Base-by-base conservation (phyloP, 2,797 vertebrate species). In the Rhinella marina region DNA sequence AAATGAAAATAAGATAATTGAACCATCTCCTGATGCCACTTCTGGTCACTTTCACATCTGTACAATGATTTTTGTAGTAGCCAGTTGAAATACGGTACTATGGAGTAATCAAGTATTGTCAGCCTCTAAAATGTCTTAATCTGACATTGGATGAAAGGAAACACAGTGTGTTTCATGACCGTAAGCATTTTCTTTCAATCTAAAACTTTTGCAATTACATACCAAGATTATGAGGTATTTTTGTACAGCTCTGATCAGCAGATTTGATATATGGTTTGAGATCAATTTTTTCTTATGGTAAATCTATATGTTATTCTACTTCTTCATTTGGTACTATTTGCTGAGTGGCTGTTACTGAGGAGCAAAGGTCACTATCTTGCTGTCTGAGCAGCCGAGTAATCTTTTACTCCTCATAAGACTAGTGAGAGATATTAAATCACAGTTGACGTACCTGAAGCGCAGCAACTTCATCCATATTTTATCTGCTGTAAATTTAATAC, bases 401-500 rank as follows among this genome's bases (percentile, higher is more conserved):
- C 96, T 96, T 95, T 96, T 94, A 95, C 94, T 95, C 93, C 94
- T 95, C 92, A 93, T 93, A 91, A 93, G 95, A 91, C 91, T 93
- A 94, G 93, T 93, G 94, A 95, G 95, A 95, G 96, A 96, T 96
- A 97, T 98, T 98, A 98, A 99, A 99, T 99, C 97, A 98, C 96
- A 95, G 94, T 95, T 96, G 97, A 97, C 96, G 93, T 96, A 98
- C 97, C 97, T 97, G 96, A 95, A 95, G 96, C 95, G 90, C 93
- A 88, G 94, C 93, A 94, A 95, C 96, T 96, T 97, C 97, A 98
- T 98, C 96, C 96, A 98, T 98, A 98, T 98, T 98, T 98, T 97
- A 98, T 97, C 94, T 93, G 93, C 84, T 92, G 89, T 93, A 95
- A 94, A 94, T 96, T 96, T 97, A 97, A 96, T 96, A 96, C 95